A percentile compares a stretch with the other conserved stretches of the same genome.
These are phyloP conservation scores for Drosophila kohkoa DNA, from an alignment of 1,140 invertebrate genomes.

Conservation along the genomic window DNA sequence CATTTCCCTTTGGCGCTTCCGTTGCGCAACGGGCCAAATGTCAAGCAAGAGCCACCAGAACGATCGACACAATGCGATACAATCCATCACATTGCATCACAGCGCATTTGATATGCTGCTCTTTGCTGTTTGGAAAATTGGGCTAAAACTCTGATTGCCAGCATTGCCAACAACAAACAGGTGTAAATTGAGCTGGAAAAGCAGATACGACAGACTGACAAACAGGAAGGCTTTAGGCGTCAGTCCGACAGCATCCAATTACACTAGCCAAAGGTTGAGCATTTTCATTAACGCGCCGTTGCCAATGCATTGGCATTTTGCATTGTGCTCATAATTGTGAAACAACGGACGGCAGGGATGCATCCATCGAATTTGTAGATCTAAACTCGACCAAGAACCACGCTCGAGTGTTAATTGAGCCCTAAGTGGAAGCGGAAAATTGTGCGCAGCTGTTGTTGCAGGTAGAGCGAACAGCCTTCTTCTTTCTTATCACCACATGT, in stretches of 20 bases:
- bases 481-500: constrained; percentile 41
- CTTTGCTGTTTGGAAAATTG: constrained; percentile 57
- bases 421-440: constrained; percentile 18
- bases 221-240: constrained; percentile 48
- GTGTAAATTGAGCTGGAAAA: constrained; percentile 77
- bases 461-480: constrained; percentile 30
- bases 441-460: constrained; percentile 53
- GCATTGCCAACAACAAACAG: constrained; percentile 54
- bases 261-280: constrained; percentile 50
- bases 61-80: constrained; percentile 20
- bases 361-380: constrained; percentile 29
- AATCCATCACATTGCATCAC: constrained; percentile 14
- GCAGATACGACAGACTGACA: constrained; percentile 38
- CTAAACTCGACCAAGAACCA: constrained; percentile 14
- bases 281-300: constrained; percentile 67
- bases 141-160: constrained; percentile 60
- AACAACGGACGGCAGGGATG: constrained; percentile 45
- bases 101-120: constrained; percentile 37
- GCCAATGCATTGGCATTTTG: constrained; percentile 74
- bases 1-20: constrained; percentile 70
- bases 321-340: constrained; percentile 74
- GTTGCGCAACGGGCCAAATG: constrained; percentile 49
- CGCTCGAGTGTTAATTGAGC: constrained; percentile 66
- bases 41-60: constrained; percentile 46
- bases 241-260: constrained; percentile 58